These are phyloP conservation scores for Aphidius gifuensis DNA, from an alignment of 1,140 invertebrate genomes.

Conservation along the genomic window DNA sequence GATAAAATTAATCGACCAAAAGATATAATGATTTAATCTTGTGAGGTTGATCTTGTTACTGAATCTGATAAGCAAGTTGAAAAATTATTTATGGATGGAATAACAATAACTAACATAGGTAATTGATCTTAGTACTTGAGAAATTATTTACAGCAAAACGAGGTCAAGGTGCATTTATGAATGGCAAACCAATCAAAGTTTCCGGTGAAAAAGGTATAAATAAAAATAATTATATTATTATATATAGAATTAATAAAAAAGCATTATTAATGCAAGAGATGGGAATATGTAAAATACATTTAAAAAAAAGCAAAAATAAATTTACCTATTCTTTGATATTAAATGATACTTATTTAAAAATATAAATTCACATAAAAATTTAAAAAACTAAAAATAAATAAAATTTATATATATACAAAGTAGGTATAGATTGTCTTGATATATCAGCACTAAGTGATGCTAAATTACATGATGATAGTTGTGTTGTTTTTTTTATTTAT, in stretches of 20 bases:
- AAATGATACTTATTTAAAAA: too few species aligned
- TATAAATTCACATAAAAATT: too few species aligned
- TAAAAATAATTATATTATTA: background rate
- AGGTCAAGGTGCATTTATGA: slow-evolving; percentile 85
- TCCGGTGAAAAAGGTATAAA: slow-evolving; percentile 61
- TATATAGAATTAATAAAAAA: slow-evolving; percentile 63
- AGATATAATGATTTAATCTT: slow-evolving; percentile 73
- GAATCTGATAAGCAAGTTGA: slow-evolving; percentile 94
- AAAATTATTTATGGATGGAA: slow-evolving; percentile 74
- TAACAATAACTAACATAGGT: slow-evolving; percentile 97
- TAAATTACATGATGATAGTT: too few species aligned
- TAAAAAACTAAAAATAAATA: too few species aligned
- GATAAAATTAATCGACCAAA: slow-evolving; percentile 68
- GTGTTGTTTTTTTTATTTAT: too few species aligned
- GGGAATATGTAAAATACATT: slow-evolving; percentile 64
- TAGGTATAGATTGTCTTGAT: too few species aligned
- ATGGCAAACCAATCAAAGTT: slow-evolving; percentile 73
- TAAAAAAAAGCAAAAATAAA: too few species aligned
- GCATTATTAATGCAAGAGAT: slow-evolving; percentile 80
- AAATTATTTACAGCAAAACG: slow-evolving; percentile 84
- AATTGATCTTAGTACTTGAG: slow-evolving; percentile 87
- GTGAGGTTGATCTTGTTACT: slow-evolving; percentile 91
- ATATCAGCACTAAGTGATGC: too few species aligned
- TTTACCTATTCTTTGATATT: too few species aligned
- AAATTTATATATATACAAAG: too few species aligned